Base-by-base conservation (phyloP, 2,113 vertebrate genomes). In the Podocnemis expansa region DNA sequence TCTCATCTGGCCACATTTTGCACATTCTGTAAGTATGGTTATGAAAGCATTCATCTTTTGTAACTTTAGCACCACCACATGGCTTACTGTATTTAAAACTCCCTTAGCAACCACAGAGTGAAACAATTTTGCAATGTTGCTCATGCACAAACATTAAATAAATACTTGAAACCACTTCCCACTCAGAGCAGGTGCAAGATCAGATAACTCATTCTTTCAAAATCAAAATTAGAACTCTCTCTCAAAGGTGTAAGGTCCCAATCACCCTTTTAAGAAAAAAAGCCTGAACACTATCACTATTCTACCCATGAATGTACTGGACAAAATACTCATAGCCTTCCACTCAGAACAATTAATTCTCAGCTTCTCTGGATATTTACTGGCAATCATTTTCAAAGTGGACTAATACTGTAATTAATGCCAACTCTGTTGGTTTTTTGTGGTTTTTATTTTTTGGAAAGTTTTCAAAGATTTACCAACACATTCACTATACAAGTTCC, bases 51-150 rank as follows among this genome's bases (percentile, higher is more conserved):
- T 87, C 87, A 54, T 96, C 89, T 96, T 89, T 97, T 89, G 84
- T 96, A 96, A 89, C 96, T 38, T 63, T 88, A 98, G 97, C 97
- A 97, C 96, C 97, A 97, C 97, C 96, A 96, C 94, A 93, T 95
- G 97, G 97, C 67, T 93, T 82, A 51, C 38, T 81, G 52, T 54
- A 58, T 80, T 91, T 94, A 93, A 96, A 94, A 91, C 92, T 70
- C 27, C 60, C 87, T 80, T 83, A 91, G 90, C 6, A 80, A 43
- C 87, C 11, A 7, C 13, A 43, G 12, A 55, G 22, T 43, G 41
- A 76, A 76, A 76, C 73, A 76, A 76, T 45, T 76, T 45, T 45
- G 43, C 41, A 29, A 7, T 7, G 73, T 58, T 78, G 22, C 52
- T 86, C 88, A 88, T 87, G 70, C 49, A 87, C 12, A 90, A 27